These are phyloP conservation scores for Liopterus haemorrhoidalis DNA, from an alignment of 2,888 invertebrate species.

Conservation along the genomic window DNA sequence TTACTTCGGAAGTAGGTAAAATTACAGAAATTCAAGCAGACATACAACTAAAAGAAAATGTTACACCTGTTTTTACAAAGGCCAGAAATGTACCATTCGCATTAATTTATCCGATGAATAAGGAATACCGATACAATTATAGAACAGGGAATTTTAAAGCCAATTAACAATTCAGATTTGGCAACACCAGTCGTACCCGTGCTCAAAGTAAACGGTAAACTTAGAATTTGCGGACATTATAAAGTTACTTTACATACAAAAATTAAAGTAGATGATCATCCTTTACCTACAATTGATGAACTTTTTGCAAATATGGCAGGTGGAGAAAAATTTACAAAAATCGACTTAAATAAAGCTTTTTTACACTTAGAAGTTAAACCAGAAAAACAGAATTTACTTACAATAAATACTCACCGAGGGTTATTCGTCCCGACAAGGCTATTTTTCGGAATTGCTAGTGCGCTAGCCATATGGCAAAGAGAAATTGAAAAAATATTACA, in stretches of 20 bases:
- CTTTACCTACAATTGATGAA: constrained; percentile 20
- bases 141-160: constrained; percentile 26
- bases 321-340: constrained; percentile 32
- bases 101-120: too few relatives aligned
- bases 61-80: constrained; percentile 28
- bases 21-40: constrained; percentile 7
- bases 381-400: too few relatives aligned
- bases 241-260: constrained; percentile 22
- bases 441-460: too few relatives aligned
- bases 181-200: constrained; percentile 36
- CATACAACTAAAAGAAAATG: constrained; percentile 10
- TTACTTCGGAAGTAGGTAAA: not conserved
- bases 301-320: constrained; percentile 30
- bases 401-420: constrained; percentile 17
- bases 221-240: constrained; percentile 37
- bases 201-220: constrained; percentile 28
- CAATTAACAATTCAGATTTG: constrained; percentile 33
- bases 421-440: constrained; percentile 11
- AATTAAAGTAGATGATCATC: constrained; percentile 15
- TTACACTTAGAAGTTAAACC: constrained; percentile 15
- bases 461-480: constrained; percentile 12
- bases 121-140: constrained; percentile 28
- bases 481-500: constrained; percentile 10
- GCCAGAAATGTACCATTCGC: constrained; percentile 4
- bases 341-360: constrained; percentile 24